A percentile compares a stretch with the other conserved stretches of the same genome.
Conservation (phyloP, 2,888 invertebrate species). For the Aromia moschata region DNA sequence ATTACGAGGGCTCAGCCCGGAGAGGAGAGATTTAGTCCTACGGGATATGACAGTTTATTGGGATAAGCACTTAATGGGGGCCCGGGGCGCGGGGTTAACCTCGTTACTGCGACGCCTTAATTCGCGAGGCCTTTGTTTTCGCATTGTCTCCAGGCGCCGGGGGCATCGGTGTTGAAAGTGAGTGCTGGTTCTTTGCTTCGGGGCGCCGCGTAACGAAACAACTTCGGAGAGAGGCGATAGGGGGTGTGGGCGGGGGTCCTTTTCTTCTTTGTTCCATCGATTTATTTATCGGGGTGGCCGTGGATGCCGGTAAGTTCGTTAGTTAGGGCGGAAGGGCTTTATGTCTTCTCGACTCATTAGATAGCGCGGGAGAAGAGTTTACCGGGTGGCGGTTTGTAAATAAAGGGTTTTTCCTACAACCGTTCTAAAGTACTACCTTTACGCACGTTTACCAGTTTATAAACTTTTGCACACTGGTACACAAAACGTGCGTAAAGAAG, state of each 20-base stretch:
- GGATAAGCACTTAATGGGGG: constrained; percentile 62
- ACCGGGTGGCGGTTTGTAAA: too few relatives aligned
- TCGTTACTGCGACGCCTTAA: constrained; percentile 60
- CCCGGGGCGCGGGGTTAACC: constrained; percentile 50
- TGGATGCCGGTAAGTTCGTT: too few relatives aligned
- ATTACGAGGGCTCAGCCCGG: constrained; percentile 57
- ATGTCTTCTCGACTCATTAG: too few relatives aligned
- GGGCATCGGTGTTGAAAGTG: constrained; percentile 55
- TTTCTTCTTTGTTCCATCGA: neutral
- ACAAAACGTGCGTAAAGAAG: too few relatives aligned
- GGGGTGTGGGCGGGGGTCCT: neutral
- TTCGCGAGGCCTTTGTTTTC: constrained; percentile 60
- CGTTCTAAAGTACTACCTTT: too few relatives aligned
- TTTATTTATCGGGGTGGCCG: neutral
- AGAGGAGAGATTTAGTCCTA: constrained; percentile 54
- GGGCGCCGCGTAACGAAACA: constrained; percentile 28
- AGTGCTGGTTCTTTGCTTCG: constrained; percentile 53
- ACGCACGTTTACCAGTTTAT: too few relatives aligned
- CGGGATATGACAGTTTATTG: constrained; percentile 62
- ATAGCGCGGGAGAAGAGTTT: too few relatives aligned
- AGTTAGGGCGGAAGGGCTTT: too few relatives aligned
- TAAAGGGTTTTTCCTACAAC: too few relatives aligned
- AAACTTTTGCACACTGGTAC: too few relatives aligned
- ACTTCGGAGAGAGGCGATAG: constrained; percentile 14
- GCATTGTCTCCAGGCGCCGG: constrained; percentile 52